Percentiles rank a stretch among this genome's conserved stretches.
Conservation (phyloP, 2,113 vertebrate genomes). For the Triplophysa dalaica region DNA sequence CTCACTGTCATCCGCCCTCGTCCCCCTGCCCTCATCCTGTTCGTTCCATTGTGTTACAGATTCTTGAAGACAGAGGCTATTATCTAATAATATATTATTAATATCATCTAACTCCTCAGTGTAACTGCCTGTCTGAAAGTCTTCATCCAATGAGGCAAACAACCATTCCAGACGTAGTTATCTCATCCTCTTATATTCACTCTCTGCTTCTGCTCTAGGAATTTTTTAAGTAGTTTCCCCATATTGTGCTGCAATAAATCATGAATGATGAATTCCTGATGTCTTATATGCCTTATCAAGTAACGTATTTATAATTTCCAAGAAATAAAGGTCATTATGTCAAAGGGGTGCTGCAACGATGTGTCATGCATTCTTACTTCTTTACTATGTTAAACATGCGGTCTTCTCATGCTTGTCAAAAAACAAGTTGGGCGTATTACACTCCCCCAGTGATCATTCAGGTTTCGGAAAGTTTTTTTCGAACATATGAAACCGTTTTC, state of each 20-base stretch:
- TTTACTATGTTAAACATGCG: too few relatives aligned
- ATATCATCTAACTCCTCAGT: background rate
- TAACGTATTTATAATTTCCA: background rate
- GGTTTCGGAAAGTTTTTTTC: too few relatives aligned
- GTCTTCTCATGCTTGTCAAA: too few relatives aligned
- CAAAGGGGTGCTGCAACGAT: background rate
- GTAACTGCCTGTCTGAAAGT: background rate
- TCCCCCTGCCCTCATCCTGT: background rate
- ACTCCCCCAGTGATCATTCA: too few relatives aligned
- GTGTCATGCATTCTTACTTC: too few relatives aligned
- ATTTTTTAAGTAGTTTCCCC: slow-evolving; percentile 1
- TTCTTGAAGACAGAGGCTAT: background rate
- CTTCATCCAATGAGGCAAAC: background rate
- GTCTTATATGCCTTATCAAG: background rate
- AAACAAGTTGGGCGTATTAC: too few relatives aligned
- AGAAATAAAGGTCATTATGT: background rate
- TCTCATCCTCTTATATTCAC: background rate
- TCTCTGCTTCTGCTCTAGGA: slow-evolving; percentile 5
- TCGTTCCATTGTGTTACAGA: background rate
- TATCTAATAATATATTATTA: background rate
- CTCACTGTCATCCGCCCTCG: background rate
- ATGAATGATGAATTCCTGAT: background rate
- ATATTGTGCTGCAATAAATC: background rate
- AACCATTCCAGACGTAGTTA: background rate
- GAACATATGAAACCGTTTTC: too few relatives aligned